These are phyloP conservation scores for Drosophila truncata DNA, from an alignment of 1,140 invertebrate species.

Conservation along the genomic window DNA sequence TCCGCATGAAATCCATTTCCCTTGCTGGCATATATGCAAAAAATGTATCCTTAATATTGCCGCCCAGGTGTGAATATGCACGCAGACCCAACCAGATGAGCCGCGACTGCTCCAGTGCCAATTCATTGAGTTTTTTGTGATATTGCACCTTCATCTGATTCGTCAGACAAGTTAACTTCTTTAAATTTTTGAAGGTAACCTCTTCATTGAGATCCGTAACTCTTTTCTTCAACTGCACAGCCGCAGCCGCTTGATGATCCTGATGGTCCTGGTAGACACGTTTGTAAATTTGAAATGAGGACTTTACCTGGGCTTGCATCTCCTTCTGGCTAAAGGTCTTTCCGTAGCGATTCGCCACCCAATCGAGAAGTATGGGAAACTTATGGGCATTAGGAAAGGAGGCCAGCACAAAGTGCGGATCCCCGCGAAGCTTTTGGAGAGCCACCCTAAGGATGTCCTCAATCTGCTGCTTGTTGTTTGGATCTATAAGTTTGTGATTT, in stretches of 20 bases:
- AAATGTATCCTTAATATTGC: conserved; percentile 45
- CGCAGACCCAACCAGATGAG: conserved; percentile 58
- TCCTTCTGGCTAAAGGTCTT: conserved; percentile 45
- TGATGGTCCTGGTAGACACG: background rate
- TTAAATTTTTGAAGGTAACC: background rate
- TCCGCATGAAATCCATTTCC: conserved; percentile 39
- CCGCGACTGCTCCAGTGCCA: conserved; percentile 42
- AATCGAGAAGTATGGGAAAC: conserved; percentile 64
- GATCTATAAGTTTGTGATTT: conserved; percentile 48
- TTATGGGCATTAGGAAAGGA: conserved; percentile 73
- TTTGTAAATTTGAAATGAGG: conserved; percentile 9
- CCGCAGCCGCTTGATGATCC: background rate
- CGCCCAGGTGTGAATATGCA: conserved; percentile 43
- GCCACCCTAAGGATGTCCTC: conserved; percentile 55
- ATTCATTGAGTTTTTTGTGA: conserved; percentile 29
- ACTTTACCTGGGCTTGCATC: conserved; percentile 7
- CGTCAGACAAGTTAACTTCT: background rate
- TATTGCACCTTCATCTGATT: conserved; percentile 5
- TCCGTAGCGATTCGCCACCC: conserved; percentile 68
- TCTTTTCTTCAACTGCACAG: background rate
- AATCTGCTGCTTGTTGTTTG: conserved; percentile 51
- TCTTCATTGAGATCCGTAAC: too few species aligned
- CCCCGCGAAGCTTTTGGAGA: conserved; percentile 33
- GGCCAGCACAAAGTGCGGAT: conserved; percentile 70
- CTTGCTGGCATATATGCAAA: conserved; percentile 75